Conservation (phyloP, 2,888 invertebrate genomes). For the Resseliella maxima region DNA sequence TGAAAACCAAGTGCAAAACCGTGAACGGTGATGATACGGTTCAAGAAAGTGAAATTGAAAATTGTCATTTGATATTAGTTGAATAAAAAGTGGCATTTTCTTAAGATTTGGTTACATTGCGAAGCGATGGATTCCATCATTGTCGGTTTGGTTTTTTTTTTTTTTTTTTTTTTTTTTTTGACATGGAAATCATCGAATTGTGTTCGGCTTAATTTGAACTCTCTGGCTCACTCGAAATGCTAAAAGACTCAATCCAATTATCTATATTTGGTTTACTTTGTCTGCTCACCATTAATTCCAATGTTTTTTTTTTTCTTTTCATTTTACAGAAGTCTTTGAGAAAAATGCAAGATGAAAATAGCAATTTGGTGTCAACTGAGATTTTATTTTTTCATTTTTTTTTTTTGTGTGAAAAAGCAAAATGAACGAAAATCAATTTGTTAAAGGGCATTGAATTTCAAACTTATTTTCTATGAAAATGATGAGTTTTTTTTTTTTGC, state of each 20-base stretch:
- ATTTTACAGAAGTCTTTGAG: background rate
- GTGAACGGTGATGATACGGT: too few relatives aligned
- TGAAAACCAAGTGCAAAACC: background rate
- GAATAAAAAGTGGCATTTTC: too few relatives aligned
- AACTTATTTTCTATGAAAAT: background rate
- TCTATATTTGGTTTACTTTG: constrained; percentile 15
- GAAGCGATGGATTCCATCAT: too few relatives aligned
- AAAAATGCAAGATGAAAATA: background rate
- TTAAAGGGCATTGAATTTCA: background rate
- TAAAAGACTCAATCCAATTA: constrained; percentile 29
- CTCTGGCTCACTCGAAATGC: background rate
- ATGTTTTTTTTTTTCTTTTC: background rate
- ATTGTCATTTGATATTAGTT: too few relatives aligned
- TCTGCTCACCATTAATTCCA: constrained; percentile 5
- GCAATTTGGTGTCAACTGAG: background rate
- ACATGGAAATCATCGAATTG: too few relatives aligned
- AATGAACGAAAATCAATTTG: background rate
- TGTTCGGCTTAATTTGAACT: too few relatives aligned
- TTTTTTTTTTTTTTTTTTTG: too few relatives aligned
- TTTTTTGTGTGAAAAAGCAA: too few relatives aligned
- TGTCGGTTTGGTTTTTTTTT: too few relatives aligned
- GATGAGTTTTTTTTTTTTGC: background rate
- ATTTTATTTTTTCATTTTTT: background rate
- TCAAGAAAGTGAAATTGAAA: too few relatives aligned
- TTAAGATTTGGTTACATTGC: too few relatives aligned